Base-by-base conservation (phyloP, 2,888 invertebrate genomes). In the Lasius platythorax region DNA sequence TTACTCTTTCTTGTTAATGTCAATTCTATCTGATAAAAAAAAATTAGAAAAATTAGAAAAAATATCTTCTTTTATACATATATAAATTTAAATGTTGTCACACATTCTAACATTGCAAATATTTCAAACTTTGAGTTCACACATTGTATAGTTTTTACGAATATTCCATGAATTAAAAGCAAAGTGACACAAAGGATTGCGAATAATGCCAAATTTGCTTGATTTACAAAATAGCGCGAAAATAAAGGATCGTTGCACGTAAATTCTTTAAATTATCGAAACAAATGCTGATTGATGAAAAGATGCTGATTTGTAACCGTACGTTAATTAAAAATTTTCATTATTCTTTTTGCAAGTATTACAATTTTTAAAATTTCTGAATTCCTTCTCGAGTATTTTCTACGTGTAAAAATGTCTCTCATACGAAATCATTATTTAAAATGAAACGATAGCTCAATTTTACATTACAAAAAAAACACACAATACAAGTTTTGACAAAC, bases 211-310 rank as follows among this genome's bases (percentile, higher is more conserved):
- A 37, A 50, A 66, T 56, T 56, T 18, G 18, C 23, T 76, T 66
- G n/a, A 12, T 64, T 64, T 64, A 37, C 18, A 37, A 76, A 37
- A 53, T 18, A 66, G 37, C 6, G 4, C 4, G 28, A 50, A 12
- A 66, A 66, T 37, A 53, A 67, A 53, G 37, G 53, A 67, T 8
- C 28, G 15, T 28, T 12, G 6, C 11, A 43, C 1, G 15, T 56
- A 53, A 76, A 56, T 30, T 76, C 12, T 46, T 76, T 76, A 76
- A 56, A 40, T 37, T 50, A 12, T 18, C 12, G 8, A n/a, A 67
- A 40, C 37, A 43, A 28, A 40, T 37, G 37, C 23, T 23, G 23
- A 23, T 23, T 23, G 23, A 23, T 53, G 0, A 40, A 50, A 76
- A 53, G 11, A 1, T 28, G 18, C 11, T 63, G 18, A 50, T 23